Evolutionary conservation across 2,797 vertebrate genomes (phyloP).

Genomic region (Epinephelus malabaricus): DNA sequence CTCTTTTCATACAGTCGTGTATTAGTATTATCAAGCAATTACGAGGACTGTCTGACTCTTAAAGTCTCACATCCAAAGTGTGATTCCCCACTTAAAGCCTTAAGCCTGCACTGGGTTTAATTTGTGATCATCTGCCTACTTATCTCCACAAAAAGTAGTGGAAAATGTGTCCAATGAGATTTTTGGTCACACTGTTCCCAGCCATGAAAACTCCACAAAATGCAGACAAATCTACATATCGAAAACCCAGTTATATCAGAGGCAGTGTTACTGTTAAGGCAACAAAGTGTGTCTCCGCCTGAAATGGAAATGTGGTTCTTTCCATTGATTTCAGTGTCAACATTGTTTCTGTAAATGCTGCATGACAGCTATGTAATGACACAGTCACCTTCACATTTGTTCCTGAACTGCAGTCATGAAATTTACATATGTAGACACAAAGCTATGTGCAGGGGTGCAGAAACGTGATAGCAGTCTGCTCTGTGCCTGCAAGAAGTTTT

Average conservation of each 20-base stretch:
- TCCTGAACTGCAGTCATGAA: background rate
- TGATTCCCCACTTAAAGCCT: constrained; percentile 13
- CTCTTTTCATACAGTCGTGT: constrained; percentile 33
- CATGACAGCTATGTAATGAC: background rate
- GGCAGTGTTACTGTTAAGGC: background rate
- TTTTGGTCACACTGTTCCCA: background rate
- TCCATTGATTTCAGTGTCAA: background rate
- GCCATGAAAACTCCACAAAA: background rate
- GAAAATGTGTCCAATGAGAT: constrained; percentile 11
- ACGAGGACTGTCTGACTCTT: constrained; percentile 15
- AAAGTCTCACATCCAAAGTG: constrained; percentile 17
- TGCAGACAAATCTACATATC: background rate
- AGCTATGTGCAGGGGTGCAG: background rate
- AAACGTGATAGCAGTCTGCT: background rate
- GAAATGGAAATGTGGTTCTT: background rate
- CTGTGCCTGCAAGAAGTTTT: background rate
- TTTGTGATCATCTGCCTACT: constrained; percentile 32
- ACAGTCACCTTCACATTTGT: background rate
- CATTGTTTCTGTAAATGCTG: constrained; percentile 1
- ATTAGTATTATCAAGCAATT: constrained; percentile 45
- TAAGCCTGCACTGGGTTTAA: constrained; percentile 15
- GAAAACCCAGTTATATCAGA: background rate
- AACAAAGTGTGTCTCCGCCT: background rate
- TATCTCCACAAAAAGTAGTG: constrained; percentile 3
- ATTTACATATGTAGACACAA: background rate